Evolutionary conservation across 2,888 invertebrate genomes (phyloP).

Genomic region (Ctenicera cuprea): DNA sequence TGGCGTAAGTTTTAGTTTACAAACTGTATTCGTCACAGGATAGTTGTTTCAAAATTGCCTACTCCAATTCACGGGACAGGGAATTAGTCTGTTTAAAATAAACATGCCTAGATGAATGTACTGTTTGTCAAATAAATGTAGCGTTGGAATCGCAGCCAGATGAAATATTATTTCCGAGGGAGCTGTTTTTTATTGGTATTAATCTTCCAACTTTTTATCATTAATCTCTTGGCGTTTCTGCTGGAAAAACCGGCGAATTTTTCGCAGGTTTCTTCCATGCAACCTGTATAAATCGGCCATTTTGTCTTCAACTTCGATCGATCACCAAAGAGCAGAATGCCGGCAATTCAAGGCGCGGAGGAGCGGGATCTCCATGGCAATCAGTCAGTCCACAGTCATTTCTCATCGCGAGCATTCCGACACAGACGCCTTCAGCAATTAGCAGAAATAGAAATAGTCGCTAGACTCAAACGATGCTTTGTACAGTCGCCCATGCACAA

Average conservation of each 20-base stretch:
- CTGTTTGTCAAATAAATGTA: conserved; percentile 61
- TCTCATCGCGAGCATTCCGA: conserved; percentile 70
- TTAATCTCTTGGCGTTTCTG: conserved; percentile 25
- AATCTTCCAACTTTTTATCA: conserved; percentile 43
- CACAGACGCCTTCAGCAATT: conserved; percentile 71
- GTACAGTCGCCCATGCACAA: conserved; percentile 58
- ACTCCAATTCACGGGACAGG: conserved; percentile 40
- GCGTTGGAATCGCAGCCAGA: conserved; percentile 55
- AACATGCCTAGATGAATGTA: conserved; percentile 56
- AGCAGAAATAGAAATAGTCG: conserved; percentile 72
- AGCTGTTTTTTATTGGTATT: conserved; percentile 50
- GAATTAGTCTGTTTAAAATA: conserved; percentile 53
- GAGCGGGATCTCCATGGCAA: conserved; percentile 70
- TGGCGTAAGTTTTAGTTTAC: conserved; percentile 1
- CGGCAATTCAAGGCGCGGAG: conserved; percentile 36
- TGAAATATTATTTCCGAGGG: conserved; percentile 61
- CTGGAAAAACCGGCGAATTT: not conserved
- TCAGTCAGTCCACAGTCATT: conserved; percentile 70
- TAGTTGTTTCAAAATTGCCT: conserved; percentile 4
- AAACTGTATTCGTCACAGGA: conserved; percentile 9
- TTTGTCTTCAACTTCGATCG: conserved; percentile 55
- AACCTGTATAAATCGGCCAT: conserved; percentile 45
- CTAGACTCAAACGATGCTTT: conserved; percentile 61
- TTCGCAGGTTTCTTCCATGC: not conserved
- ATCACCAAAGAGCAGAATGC: conserved; percentile 30